phyloP scores from a whole-genome alignment of 1,140 invertebrate species.

The Sipha flava region DNA sequence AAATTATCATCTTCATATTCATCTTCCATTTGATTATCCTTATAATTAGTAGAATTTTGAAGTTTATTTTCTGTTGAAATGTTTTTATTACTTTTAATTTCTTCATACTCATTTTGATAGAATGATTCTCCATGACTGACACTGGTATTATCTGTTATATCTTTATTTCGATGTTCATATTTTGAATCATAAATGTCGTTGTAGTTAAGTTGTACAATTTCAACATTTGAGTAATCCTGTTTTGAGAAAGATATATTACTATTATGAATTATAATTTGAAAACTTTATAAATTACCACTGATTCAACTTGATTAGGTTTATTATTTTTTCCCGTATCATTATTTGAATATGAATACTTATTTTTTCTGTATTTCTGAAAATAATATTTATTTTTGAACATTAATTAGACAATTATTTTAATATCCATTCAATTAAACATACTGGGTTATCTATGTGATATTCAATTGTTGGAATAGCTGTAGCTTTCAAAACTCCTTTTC shows the following conservation, averaged over 20 bases:
- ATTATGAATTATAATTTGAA: neutral
- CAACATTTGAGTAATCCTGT: neutral
- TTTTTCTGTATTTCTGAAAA: neutral
- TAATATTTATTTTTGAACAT: neutral
- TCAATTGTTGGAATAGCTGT: slow-evolving; percentile 10
- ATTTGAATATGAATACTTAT: neutral
- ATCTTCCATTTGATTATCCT: neutral
- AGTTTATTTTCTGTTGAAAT: neutral
- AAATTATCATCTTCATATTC: neutral
- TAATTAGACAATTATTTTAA: neutral
- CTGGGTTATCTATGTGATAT: neutral
- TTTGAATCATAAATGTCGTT: neutral
- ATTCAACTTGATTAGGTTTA: neutral
- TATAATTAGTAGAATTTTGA: neutral
- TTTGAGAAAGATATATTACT: neutral
- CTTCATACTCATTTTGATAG: neutral
- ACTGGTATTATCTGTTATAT: neutral
- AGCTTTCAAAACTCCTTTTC: slow-evolving; percentile 1
- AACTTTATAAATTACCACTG: neutral
- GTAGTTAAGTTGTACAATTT: neutral
- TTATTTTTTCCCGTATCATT: neutral
- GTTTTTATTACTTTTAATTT: neutral
- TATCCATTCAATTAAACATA: neutral
- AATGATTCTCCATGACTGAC: neutral
- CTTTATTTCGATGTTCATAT: neutral